Evolutionary conservation across 2,797 vertebrate species (phyloP), one percentile per base, ranked within the genome.

Genomic region (Pelobates cultripes): DNA sequence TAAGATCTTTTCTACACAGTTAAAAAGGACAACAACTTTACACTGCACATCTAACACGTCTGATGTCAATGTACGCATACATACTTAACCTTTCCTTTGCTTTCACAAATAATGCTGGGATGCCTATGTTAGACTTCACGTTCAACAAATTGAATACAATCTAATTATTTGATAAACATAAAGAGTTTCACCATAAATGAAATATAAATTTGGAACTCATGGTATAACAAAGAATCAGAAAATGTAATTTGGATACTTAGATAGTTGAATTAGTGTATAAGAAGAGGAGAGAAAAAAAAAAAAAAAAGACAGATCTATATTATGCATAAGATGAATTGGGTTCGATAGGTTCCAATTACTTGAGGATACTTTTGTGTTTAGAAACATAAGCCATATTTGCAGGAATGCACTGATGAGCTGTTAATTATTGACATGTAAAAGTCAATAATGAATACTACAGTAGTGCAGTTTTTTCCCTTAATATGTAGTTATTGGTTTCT

Each of bases 381-480:
- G 82, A 72, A 84, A 80, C 82, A 84, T 79, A 79, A 79, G 77
- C 82, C 82, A 84, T 84, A 84, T 84, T 80, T 84, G 82, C 77
- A 80, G 77, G 79, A 84, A 84, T 84, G 82, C 82, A 79, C 82
- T 80, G 77, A 79, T 79, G 82, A 79, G 77, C 82, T 84, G 77
- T 84, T 84, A 79, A 84, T 84, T 84, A 84, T 84, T 84, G 82
- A 84, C 82, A 79, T 72, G 77, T 76, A 71, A 70, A 84, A 76
- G 82, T 84, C 82, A 80, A 84, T 84, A 84, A 84, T 79, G 73
- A 84, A 84, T 76, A 68, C 77, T 79, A 64, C 60, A 40, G 63
- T 75, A 45, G 82, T 45, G 77, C 72, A 70, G 63, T 78, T 64
- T 75, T 70, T 78, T 53, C 61, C 61, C 61, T n/a, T 69, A 67